These are phyloP conservation scores for Ornithoptera priamus DNA, from an alignment of 2,888 invertebrate species.

Conservation along the genomic window DNA sequence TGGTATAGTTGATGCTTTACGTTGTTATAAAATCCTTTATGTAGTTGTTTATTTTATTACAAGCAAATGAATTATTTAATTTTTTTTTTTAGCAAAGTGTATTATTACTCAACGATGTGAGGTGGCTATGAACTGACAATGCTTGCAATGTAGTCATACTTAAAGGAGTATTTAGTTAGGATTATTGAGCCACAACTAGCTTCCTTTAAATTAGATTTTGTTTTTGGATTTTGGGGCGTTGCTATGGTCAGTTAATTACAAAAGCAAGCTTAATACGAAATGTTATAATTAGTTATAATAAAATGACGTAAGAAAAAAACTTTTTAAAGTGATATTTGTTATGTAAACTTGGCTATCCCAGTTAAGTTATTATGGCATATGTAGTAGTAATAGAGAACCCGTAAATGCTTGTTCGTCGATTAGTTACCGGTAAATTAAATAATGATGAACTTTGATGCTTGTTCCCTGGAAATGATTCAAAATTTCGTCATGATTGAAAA, in stretches of 20 bases:
- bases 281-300: background rate
- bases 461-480: background rate
- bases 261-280: constrained; percentile 19
- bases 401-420: background rate
- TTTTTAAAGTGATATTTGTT: background rate
- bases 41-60: constrained; percentile 51
- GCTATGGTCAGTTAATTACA: constrained; percentile 6
- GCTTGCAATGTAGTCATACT: constrained; percentile 37
- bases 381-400: no score
- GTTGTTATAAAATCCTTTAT: constrained; percentile 40
- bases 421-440: no score
- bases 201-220: constrained; percentile 29
- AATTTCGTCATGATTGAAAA: background rate
- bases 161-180: constrained; percentile 20
- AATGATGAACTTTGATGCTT: no score
- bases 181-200: constrained; percentile 31
- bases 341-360: background rate
- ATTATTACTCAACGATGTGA: constrained; percentile 35
- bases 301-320: background rate
- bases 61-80: constrained; percentile 58
- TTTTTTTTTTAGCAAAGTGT: background rate
- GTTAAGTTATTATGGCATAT: background rate
- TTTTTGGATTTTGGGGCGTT: constrained; percentile 22
- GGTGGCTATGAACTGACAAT: constrained; percentile 51
- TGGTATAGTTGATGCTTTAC: constrained; percentile 29